Conservation (phyloP, 2,888 invertebrate species). For the Xestia xanthographa region DNA sequence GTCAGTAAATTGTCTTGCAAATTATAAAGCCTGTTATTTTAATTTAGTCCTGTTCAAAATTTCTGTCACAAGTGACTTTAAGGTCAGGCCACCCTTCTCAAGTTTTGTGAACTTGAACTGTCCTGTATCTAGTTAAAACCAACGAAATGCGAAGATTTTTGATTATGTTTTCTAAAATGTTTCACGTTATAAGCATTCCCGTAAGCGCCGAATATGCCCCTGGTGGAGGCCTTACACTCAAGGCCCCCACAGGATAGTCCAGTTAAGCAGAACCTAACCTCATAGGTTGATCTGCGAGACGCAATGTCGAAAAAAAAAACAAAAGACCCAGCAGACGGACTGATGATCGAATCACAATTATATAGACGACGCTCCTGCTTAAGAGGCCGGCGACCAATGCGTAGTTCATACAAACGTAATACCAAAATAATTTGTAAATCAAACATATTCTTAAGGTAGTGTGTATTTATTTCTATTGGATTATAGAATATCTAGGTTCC, state of each 20-base stretch:
- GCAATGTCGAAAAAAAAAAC: no score
- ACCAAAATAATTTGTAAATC: no score
- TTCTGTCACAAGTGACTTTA: conserved; percentile 10
- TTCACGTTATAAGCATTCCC: not conserved
- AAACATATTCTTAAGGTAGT: no score
- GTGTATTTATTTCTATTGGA: no score
- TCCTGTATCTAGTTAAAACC: conserved; percentile 16
- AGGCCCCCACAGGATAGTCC: no score
- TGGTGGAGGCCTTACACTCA: no score
- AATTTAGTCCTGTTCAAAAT: conserved; percentile 7
- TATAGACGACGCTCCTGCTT: not conserved
- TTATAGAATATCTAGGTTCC: no score
- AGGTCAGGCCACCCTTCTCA: conserved; percentile 25
- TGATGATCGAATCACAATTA: not conserved
- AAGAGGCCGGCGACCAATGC: no score
- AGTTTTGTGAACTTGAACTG: conserved; percentile 31
- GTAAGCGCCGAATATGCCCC: not conserved
- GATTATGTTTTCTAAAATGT: not conserved
- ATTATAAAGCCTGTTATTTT: conserved; percentile 26
- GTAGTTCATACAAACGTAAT: no score
- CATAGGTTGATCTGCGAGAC: no score
- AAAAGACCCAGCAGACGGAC: not conserved
- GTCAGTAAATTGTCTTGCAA: conserved; percentile 12
- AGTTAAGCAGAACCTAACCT: no score
- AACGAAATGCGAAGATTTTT: conserved; percentile 17